Conservation (phyloP, 2,888 invertebrate genomes). For the Laspeyria flexula region DNA sequence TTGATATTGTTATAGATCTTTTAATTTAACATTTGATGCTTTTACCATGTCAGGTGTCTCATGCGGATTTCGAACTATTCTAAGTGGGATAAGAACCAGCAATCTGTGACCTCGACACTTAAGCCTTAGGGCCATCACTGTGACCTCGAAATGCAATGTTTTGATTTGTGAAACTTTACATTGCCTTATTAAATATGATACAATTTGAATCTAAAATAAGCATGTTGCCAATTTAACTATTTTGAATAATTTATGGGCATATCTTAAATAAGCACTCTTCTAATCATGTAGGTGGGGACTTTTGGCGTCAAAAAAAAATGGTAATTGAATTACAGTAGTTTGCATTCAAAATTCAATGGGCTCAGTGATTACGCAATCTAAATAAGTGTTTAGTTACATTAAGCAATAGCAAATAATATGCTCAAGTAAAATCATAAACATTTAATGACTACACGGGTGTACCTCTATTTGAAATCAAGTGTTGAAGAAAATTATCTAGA, state of each 20-base stretch:
- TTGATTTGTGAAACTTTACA: background rate
- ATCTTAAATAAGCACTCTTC: background rate
- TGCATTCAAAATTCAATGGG: slow-evolving; percentile 6
- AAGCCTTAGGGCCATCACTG: no score
- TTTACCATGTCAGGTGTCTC: no score
- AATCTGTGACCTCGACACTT: no score
- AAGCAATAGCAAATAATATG: no score
- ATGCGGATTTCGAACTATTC: no score
- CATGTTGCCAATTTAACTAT: background rate
- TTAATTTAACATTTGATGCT: no score
- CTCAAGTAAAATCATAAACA: no score
- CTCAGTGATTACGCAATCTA: slow-evolving; percentile 9
- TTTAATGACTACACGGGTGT: no score
- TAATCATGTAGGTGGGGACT: background rate
- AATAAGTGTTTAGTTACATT: slow-evolving; percentile 22
- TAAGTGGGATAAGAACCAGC: no score
- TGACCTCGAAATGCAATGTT: no score
- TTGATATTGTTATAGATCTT: no score
- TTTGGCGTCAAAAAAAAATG: background rate
- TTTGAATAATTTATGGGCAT: background rate
- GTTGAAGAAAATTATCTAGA: slow-evolving; percentile 21
- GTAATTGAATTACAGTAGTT: background rate
- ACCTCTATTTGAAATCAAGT: slow-evolving; percentile 21
- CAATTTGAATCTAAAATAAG: background rate
- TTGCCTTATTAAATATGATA: background rate